Base-by-base conservation (phyloP, 2,113 vertebrate species). In the Hydrochoerus hydrochaeris region DNA sequence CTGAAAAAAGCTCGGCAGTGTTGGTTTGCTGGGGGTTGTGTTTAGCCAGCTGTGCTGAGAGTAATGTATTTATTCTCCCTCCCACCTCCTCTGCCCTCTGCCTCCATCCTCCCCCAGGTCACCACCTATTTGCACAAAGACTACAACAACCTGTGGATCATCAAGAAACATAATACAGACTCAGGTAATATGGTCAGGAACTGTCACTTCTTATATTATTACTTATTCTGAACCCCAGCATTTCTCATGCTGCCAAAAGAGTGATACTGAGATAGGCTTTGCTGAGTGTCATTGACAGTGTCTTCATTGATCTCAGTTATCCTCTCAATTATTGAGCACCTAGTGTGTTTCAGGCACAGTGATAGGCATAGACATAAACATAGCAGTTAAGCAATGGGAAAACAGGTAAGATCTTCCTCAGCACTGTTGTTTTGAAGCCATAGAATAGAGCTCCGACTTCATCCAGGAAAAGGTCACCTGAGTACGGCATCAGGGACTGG, bases 81-180 rank as follows among this genome's bases (percentile, higher is more conserved):
- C 52, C 65, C 77, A 22, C 4, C 32, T 26, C 57, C 54, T 1
- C 13, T 11, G 96, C n/a, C 75, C 28, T 58, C 41, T 17, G 11
- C 24, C 10, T 62, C 38, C 1, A 16, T 54, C 49, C 97, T 7
- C 32, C n/a, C 0, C 88, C 97, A 99, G 99, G 99, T 99, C 92
- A 99, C 99, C 69, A 99, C 99, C 38, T 99, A 99, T 97, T 99
- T 99, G 75, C 99, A 99, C 97, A 99, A 99, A 95, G 99, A 99
- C 98, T 98, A 99, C 93, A 99, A 99, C 98, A 99, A 99, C 97
- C 86, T 99, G 94, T 99, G 99, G 99, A 98, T 99, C 92, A 98
- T 99, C 98, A 99, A 99, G 98, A 99, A 98, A 95, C 98, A 97
- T 60, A 98, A 99, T 85, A 73, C 97, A 11, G 98, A 98, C 83